Evolutionary conservation across 2,113 vertebrate species (phyloP).

Genomic region (Elephantulus edwardii): DNA sequence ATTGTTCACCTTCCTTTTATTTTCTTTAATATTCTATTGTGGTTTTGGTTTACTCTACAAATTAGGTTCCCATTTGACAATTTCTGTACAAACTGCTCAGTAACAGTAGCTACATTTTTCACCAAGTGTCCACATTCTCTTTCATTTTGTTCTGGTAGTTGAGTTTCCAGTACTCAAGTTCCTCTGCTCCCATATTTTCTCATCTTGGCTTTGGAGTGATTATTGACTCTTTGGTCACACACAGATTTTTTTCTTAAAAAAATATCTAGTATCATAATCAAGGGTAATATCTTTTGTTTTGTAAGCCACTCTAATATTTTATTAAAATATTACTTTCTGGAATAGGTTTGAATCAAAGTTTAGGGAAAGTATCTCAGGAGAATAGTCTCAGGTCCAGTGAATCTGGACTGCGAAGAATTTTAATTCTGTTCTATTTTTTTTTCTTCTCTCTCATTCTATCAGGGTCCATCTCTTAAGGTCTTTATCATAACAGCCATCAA

Average conservation of each 20-base stretch:
- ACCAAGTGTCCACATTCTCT: background rate
- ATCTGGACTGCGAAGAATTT: background rate
- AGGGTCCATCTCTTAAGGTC: background rate
- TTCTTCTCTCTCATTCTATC: background rate
- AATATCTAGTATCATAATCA: background rate
- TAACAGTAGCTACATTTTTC: background rate
- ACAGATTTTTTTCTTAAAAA: background rate
- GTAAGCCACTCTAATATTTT: background rate
- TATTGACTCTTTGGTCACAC: background rate
- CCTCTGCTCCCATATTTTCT: background rate
- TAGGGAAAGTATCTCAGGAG: background rate
- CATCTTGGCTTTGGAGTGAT: background rate
- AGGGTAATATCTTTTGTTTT: background rate
- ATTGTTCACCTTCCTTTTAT: background rate
- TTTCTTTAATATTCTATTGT: background rate
- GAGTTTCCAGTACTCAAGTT: background rate
- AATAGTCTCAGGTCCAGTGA: background rate
- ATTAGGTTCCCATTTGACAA: background rate
- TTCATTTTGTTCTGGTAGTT: background rate
- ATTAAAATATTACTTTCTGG: background rate
- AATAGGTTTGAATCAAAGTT: background rate
- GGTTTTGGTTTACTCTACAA: background rate
- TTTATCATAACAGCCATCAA: background rate
- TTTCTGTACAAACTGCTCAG: background rate
- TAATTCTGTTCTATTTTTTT: background rate